Percentiles rank a stretch among this genome's conserved stretches.
Conservation (phyloP, 1,140 invertebrate genomes). For the Megalopta genalis region DNA sequence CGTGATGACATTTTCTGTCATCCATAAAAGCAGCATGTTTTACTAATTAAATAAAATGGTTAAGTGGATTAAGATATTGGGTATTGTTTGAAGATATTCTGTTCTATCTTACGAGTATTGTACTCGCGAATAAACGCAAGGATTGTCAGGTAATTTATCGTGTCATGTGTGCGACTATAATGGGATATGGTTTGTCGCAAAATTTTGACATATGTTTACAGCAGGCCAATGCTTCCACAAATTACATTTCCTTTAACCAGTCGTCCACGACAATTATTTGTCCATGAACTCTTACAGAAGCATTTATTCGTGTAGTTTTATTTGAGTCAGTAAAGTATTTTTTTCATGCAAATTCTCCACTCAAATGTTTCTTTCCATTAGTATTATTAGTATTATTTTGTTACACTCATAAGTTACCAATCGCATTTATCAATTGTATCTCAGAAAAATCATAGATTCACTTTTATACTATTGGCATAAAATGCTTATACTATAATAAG, state of each 20-base stretch:
- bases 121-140: background rate
- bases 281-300: background rate
- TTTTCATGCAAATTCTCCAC: too few species aligned
- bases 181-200: background rate
- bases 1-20: conserved; percentile 12
- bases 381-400: background rate
- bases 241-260: conserved; percentile 11
- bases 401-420: background rate
- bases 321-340: conserved; percentile 21
- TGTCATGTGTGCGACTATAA: background rate
- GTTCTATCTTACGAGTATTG: background rate
- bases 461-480: background rate
- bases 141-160: background rate
- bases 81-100: background rate
- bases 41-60: conserved; percentile 31
- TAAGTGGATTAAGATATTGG: conserved; percentile 5
- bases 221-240: conserved; percentile 5
- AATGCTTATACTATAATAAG: background rate
- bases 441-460: background rate
- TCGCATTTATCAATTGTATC: background rate
- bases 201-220: conserved; percentile 8
- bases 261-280: background rate
- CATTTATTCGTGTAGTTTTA: background rate
- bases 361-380: background rate
- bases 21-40: background rate